phyloP scores from a whole-genome alignment of 2,113 vertebrate genomes.

The Aplodontia rufa region DNA sequence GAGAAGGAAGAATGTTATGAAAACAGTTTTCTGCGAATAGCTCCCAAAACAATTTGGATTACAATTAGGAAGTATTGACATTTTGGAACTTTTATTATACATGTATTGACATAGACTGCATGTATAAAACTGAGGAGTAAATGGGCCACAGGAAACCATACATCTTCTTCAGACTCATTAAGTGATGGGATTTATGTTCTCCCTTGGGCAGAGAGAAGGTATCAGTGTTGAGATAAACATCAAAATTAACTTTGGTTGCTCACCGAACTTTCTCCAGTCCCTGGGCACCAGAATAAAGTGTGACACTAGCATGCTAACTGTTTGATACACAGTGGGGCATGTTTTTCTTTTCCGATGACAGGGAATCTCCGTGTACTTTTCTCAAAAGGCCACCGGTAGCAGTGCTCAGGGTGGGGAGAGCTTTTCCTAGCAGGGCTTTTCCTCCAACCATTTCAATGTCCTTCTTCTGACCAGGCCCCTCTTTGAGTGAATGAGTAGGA shows the following conservation, averaged over 20 bases:
- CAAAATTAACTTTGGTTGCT: not conserved
- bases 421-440: not conserved
- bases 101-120: not conserved
- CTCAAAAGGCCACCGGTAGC: not conserved
- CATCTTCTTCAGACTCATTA: not conserved
- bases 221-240: not conserved
- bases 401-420: rapidly evolving
- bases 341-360: not conserved
- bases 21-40: not conserved
- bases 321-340: not conserved
- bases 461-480: not conserved
- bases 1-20: not conserved
- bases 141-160: not conserved
- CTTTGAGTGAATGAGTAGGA: not conserved
- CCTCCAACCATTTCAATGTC: not conserved
- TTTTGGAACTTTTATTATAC: not conserved
- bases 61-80: not conserved
- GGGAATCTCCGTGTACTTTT: not conserved
- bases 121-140: not conserved
- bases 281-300: not conserved
- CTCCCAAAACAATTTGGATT: not conserved
- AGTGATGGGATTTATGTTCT: not conserved
- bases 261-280: not conserved
- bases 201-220: not conserved
- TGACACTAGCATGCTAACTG: not conserved